A percentile compares a stretch with the other conserved stretches of the same genome.
Evolutionary conservation across 2,888 invertebrate species (phyloP).

Genomic region (Pterobdella sp.): DNA sequence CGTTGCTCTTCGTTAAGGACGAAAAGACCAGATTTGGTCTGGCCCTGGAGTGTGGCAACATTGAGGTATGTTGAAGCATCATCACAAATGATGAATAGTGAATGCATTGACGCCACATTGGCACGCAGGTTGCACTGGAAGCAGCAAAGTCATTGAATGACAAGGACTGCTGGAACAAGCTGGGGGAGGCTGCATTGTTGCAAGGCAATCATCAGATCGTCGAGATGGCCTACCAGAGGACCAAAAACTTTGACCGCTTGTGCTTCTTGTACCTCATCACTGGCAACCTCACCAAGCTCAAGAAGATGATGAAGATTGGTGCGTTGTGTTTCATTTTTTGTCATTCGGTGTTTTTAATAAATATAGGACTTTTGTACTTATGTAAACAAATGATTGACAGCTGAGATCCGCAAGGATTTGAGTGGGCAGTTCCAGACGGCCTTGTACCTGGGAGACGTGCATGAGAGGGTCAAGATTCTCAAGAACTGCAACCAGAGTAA

Average conservation of each 20-base stretch:
- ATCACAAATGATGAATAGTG: background rate
- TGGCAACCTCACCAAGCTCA: slow-evolving; percentile 89
- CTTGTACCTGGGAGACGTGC: slow-evolving; percentile 78
- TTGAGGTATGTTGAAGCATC: slow-evolving; percentile 62
- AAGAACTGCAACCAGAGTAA: slow-evolving; percentile 50
- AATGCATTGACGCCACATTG: background rate
- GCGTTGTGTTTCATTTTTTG: slow-evolving; percentile 15
- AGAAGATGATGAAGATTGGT: slow-evolving; percentile 93
- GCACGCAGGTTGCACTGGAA: slow-evolving; percentile 66
- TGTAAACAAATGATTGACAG: slow-evolving; percentile 49
- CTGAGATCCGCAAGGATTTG: slow-evolving; percentile 91
- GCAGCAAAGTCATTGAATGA: slow-evolving; percentile 91
- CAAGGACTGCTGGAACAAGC: slow-evolving; percentile 85
- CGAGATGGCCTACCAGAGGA: slow-evolving; percentile 98
- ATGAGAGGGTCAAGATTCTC: slow-evolving; percentile 68
- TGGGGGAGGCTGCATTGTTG: slow-evolving; percentile 83
- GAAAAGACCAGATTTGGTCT: slow-evolving; percentile 90
- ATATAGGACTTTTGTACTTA: background rate
- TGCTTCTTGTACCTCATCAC: slow-evolving; percentile 95
- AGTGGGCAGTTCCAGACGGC: slow-evolving; percentile 95
- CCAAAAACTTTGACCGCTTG: slow-evolving; percentile 96
- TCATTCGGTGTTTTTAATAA: too few species aligned
- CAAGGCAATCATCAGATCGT: slow-evolving; percentile 70
- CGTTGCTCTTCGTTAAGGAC: slow-evolving; percentile 96
- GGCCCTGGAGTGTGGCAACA: slow-evolving; percentile 94